Evolutionary conservation across 2,113 vertebrate genomes (phyloP).

Genomic region (Rhizomys pruinosus): DNA sequence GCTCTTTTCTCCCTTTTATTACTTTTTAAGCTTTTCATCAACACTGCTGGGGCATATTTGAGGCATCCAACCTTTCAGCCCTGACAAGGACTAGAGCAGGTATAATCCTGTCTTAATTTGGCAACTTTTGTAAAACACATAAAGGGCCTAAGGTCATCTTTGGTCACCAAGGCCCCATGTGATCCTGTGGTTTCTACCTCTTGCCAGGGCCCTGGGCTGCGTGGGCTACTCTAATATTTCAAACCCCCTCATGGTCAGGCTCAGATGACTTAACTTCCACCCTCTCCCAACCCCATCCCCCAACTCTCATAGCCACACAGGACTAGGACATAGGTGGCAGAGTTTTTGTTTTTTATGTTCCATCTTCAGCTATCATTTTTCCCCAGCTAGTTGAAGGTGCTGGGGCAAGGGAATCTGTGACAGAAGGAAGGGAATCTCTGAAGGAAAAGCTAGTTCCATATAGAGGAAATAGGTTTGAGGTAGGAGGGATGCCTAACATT

Average conservation of each 20-base stretch:
- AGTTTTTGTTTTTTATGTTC: background rate
- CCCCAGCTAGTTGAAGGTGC: no score
- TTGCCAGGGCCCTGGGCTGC: background rate
- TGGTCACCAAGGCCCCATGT: slow-evolving; percentile 55
- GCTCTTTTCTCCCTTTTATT: slow-evolving; percentile 86
- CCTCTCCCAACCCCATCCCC: background rate
- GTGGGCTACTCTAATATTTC: background rate
- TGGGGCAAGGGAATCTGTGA: no score
- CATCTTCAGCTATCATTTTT: background rate
- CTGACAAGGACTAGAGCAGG: slow-evolving; percentile 81
- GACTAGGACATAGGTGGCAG: background rate
- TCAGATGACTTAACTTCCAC: background rate
- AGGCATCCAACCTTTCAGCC: slow-evolving; percentile 83
- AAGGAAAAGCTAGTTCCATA: background rate
- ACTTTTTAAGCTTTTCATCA: slow-evolving; percentile 91
- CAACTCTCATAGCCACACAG: no score
- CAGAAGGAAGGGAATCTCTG: background rate
- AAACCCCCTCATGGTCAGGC: background rate
- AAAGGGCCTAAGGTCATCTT: slow-evolving; percentile 84
- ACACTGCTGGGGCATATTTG: slow-evolving; percentile 78
- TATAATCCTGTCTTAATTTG: slow-evolving; percentile 90
- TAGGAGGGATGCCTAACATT: background rate
- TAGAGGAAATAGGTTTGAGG: background rate
- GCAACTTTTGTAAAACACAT: slow-evolving; percentile 89
- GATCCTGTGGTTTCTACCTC: slow-evolving; percentile 46